These are phyloP conservation scores for Pentalonia nigronervosa DNA, from an alignment of 1,140 invertebrate genomes.

Conservation along the genomic window DNA sequence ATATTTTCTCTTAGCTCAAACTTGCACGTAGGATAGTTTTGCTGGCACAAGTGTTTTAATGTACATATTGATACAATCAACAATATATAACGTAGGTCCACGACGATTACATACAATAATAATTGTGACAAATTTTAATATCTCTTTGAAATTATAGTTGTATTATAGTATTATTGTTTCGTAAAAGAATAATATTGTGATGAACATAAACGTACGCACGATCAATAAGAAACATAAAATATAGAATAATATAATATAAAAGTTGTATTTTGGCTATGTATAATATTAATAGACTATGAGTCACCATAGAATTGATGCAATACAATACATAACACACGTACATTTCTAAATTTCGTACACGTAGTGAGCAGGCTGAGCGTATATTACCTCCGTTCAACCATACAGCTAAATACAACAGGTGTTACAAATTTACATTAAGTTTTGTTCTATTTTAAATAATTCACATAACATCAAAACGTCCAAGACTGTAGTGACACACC, in stretches of 20 bases:
- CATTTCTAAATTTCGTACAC: not conserved
- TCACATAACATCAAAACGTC: not conserved
- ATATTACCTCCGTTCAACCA: not conserved
- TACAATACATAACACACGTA: not conserved
- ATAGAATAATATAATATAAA: no score
- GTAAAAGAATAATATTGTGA: not conserved
- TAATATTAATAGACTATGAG: not conserved
- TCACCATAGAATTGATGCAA: not conserved
- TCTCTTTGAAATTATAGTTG: not conserved
- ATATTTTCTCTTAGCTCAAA: not conserved
- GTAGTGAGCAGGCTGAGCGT: not conserved
- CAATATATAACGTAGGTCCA: not conserved
- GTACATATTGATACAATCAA: not conserved
- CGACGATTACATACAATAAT: not conserved
- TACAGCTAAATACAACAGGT: not conserved
- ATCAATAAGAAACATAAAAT: no score
- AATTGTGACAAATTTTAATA: not conserved
- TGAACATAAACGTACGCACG: not conserved
- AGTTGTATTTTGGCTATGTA: not conserved
- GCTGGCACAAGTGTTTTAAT: not conserved
- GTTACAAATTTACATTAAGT: not conserved
- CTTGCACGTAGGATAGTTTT: not conserved
- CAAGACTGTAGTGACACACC: constrained; percentile 12
- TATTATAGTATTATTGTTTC: not conserved
- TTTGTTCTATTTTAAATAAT: not conserved